Evolutionary conservation across 1,140 invertebrate species (phyloP), one percentile per base, ranked within the genome.

Genomic region (Bombus affinis): DNA sequence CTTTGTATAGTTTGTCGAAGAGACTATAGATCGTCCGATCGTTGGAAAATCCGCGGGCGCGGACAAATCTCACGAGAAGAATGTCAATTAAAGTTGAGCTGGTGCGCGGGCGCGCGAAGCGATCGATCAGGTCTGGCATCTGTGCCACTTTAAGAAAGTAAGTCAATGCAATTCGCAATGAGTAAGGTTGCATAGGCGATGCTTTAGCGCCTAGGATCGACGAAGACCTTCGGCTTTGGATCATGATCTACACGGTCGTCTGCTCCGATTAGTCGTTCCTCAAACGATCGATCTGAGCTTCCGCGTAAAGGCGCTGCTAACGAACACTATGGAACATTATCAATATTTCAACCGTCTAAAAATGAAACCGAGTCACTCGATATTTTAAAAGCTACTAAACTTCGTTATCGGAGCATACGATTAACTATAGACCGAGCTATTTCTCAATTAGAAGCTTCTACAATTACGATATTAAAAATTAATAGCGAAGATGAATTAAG

Each of bases 81-180:
- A 79, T 78, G 83, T 75, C 75, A 70, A 79, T 83, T 70, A 65
- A 62, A 71, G 42, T 44, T 68, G 6, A 18, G 66, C 9, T 68
- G 66, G 65, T 65, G 57, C 84, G 87, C 85, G 81, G 57, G 59
- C 71, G 68, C 85, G 85, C 78, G 81, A 79, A 73, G 70, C 88
- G 85, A 90, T 90, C 89, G 88, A 90, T 89, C 85, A 85, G 44
- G 81, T 79, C 78, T 87, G 86, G 89, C 88, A 87, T 91, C 88
- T 86, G 92, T 91, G 90, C 91, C 86, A 92, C 87, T 92, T 92
- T 91, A 89, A 87, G 88, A 92, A 93, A 93, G 93, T 93, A 92
- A 93, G 92, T 93, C 92, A 93, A 93, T 93, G 92, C 85, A 83
- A 93, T 92, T 88, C 91, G 90, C 86, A 71, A 37, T 80, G 88